These are phyloP conservation scores for Eucera pruinosa DNA, from an alignment of 2,888 invertebrate species.

Conservation along the genomic window DNA sequence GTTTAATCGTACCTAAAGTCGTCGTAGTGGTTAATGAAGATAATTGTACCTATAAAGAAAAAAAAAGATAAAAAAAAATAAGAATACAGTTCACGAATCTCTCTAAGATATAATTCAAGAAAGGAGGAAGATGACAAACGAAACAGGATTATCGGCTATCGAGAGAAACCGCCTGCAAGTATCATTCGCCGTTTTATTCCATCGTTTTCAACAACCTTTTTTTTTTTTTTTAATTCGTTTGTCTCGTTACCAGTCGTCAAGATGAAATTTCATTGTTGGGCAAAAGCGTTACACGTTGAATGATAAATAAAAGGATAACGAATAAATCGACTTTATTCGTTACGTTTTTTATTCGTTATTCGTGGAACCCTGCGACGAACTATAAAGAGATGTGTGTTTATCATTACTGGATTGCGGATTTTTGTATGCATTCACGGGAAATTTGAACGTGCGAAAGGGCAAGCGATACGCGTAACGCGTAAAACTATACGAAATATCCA, in stretches of 20 bases:
- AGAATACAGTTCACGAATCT: slow-evolving; percentile 67
- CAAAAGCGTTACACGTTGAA: neutral
- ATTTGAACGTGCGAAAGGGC: no score
- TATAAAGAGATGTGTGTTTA: no score
- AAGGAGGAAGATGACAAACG: slow-evolving; percentile 6
- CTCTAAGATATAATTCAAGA: slow-evolving; percentile 54
- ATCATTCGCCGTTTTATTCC: slow-evolving; percentile 31
- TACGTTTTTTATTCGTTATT: no score
- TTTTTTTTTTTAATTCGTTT: slow-evolving; percentile 24
- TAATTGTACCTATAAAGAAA: slow-evolving; percentile 65
- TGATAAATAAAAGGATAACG: no score
- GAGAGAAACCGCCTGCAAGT: slow-evolving; percentile 41
- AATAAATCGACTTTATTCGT: no score
- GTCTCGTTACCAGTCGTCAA: neutral
- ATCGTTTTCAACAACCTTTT: neutral
- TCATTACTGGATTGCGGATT: no score
- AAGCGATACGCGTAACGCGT: no score
- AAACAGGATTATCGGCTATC: slow-evolving; percentile 37
- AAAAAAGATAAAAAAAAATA: slow-evolving; percentile 38
- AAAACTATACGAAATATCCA: no score
- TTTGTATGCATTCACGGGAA: no score
- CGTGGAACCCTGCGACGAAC: no score
- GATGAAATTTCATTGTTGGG: no score
- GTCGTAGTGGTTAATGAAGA: slow-evolving; percentile 69
- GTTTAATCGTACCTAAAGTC: slow-evolving; percentile 72